A percentile compares a stretch with the other conserved stretches of the same genome.
Evolutionary conservation across 2,113 vertebrate genomes (phyloP).

Genomic region (Oreochromis tanganicae): DNA sequence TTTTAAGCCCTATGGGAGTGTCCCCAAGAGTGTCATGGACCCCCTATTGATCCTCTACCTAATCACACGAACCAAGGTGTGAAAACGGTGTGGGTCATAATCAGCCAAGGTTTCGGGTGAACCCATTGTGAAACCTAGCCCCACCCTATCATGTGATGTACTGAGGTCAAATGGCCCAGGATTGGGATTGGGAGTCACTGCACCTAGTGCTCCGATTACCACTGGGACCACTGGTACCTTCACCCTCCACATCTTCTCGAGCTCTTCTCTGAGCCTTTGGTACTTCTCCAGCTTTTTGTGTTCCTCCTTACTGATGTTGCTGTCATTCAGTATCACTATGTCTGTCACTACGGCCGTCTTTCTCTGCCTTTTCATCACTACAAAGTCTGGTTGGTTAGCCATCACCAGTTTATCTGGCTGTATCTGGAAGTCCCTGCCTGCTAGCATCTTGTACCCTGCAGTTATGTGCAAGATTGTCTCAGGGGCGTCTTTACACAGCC

Average conservation of each 20-base stretch:
- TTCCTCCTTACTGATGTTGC: not conserved
- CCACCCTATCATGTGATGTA: not conserved
- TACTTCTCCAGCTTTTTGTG: not conserved
- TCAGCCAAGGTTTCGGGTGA: not conserved
- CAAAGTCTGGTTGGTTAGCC: not conserved
- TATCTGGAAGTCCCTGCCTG: not conserved
- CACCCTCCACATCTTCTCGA: not conserved
- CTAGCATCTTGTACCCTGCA: not conserved
- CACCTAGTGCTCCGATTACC: not conserved
- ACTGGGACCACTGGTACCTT: not conserved
- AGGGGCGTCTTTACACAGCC: not conserved
- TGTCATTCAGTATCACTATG: not conserved
- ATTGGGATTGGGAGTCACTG: not conserved
- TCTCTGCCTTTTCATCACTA: not conserved
- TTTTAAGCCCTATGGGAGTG: not conserved
- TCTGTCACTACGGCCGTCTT: fast-evolving
- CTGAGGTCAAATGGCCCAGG: not conserved
- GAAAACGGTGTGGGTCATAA: not conserved
- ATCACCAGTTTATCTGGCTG: not conserved
- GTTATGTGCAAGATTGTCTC: not conserved
- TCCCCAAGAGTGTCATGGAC: not conserved
- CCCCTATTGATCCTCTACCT: not conserved
- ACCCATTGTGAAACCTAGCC: not conserved
- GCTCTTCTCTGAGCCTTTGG: not conserved
- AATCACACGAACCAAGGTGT: not conserved